phyloP scores from a whole-genome alignment of 2,888 invertebrate species.

The Ellobium chinense region DNA sequence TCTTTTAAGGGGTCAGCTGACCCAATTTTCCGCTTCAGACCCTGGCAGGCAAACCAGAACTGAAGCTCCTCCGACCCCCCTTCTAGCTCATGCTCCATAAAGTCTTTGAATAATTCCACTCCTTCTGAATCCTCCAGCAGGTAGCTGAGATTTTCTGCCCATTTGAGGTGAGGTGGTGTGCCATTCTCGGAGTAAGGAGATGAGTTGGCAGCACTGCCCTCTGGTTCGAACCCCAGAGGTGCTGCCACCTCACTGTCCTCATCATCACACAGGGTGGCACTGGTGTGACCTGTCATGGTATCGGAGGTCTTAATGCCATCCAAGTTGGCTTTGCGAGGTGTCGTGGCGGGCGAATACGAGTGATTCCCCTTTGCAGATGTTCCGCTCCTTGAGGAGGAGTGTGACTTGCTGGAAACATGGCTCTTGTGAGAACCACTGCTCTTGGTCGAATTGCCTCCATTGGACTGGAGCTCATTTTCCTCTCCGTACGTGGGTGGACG shows the following conservation, averaged over 20 bases:
- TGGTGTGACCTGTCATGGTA: constrained; percentile 36
- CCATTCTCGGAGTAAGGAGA: constrained; percentile 77
- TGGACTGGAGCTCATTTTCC: constrained; percentile 76
- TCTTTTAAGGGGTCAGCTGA: constrained; percentile 67
- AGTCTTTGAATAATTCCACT: constrained; percentile 88
- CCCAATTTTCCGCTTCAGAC: constrained; percentile 80
- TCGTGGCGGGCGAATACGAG: constrained; percentile 71
- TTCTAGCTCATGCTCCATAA: constrained; percentile 75
- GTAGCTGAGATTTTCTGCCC: constrained; percentile 91
- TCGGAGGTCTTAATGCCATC: constrained; percentile 53
- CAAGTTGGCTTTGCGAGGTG: constrained; percentile 75
- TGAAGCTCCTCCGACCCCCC: constrained; percentile 73
- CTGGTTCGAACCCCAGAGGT: constrained; percentile 82
- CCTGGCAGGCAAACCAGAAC: constrained; percentile 91
- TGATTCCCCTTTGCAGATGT: constrained; percentile 65
- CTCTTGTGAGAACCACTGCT: constrained; percentile 76
- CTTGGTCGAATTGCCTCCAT: constrained; percentile 74
- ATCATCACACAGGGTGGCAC: constrained; percentile 39
- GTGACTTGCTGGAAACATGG: constrained; percentile 63
- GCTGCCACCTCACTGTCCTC: constrained; percentile 74
- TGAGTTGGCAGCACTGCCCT: constrained; percentile 81
- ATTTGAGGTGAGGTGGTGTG: constrained; percentile 89
- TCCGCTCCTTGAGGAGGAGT: constrained; percentile 62
- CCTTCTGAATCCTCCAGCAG: constrained; percentile 94
- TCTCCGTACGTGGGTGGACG: constrained; percentile 78